Evolutionary conservation across 37 sponge, comb jelly and placozoan genomes (phyloP).

Genomic region (Ephydatia muelleri): DNA sequence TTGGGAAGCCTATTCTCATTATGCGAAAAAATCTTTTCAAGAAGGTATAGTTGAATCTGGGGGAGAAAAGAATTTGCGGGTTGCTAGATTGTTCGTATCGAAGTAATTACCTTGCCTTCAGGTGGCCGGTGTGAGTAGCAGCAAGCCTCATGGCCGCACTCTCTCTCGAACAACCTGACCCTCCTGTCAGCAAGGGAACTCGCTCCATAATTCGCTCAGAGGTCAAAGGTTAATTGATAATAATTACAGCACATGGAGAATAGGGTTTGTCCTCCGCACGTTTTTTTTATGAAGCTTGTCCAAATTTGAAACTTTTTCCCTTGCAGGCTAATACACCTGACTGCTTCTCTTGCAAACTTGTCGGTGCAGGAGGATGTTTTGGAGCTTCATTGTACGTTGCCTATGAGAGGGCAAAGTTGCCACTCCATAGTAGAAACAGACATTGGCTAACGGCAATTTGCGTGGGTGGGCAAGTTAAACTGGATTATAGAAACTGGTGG

Average conservation of each 20-base stretch:
- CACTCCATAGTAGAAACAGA: conserved; percentile 37
- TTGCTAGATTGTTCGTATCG: neutral
- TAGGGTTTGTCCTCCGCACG: neutral
- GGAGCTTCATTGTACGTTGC: conserved; percentile 61
- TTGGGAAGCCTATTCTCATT: conserved; percentile 55
- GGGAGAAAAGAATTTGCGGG: neutral
- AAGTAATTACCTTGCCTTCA: neutral
- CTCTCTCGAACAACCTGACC: neutral
- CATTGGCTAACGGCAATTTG: conserved; percentile 45
- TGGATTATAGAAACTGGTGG: neutral
- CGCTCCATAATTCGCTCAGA: neutral
- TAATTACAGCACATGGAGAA: neutral
- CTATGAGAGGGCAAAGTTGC: conserved; percentile 43
- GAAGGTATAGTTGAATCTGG: conserved; percentile 59
- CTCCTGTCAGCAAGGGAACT: neutral
- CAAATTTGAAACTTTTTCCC: neutral
- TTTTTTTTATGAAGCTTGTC: neutral
- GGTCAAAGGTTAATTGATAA: neutral
- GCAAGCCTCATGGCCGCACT: neutral
- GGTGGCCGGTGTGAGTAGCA: neutral
- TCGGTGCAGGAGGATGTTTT: conserved; percentile 77
- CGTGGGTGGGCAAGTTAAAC: conserved; percentile 20
- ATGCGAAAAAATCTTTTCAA: conserved; percentile 41
- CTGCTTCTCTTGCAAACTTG: conserved; percentile 65
- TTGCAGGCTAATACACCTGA: conserved; percentile 9